These are phyloP conservation scores for Bedellia somnulentella DNA, from an alignment of 2,888 invertebrate genomes.

Conservation along the genomic window DNA sequence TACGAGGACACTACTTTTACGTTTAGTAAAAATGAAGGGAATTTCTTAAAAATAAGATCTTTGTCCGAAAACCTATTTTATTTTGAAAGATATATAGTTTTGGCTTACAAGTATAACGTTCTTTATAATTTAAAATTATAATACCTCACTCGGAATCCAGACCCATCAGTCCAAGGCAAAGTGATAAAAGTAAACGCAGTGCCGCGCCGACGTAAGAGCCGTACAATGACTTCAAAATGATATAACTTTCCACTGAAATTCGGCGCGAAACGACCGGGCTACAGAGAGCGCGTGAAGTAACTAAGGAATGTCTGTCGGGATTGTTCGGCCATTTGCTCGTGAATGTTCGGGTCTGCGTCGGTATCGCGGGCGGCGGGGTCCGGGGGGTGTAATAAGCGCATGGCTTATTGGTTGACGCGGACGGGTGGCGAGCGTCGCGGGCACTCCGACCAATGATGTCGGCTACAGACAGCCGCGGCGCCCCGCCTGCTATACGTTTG, in stretches of 20 bases:
- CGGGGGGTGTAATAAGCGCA: conserved; percentile 26
- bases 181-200: too few relatives aligned
- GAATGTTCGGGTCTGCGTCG: conserved; percentile 31
- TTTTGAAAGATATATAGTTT: too few relatives aligned
- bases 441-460: conserved; percentile 29
- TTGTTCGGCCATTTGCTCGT: conserved; percentile 55
- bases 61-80: too few relatives aligned
- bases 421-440: conserved; percentile 40
- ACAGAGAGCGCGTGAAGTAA: conserved; percentile 49
- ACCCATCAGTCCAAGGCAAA: too few relatives aligned
- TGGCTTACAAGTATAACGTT: too few relatives aligned
- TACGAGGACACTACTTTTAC: conserved; percentile 62
- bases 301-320: conserved; percentile 58
- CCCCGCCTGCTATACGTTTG: conserved; percentile 31
- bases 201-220: background rate
- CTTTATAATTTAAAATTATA: too few relatives aligned
- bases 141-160: too few relatives aligned
- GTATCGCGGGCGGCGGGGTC: conserved; percentile 42
- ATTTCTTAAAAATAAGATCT: too few relatives aligned
- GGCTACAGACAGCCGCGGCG: conserved; percentile 30
- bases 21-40: too few relatives aligned
- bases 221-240: background rate
- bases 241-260: conserved; percentile 24
- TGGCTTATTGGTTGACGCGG: conserved; percentile 25
- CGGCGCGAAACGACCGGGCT: conserved; percentile 41